A percentile compares a stretch with the other conserved stretches of the same genome.
phyloP scores from a whole-genome alignment of 1,140 invertebrate genomes.

The Drosophila sp. region DNA sequence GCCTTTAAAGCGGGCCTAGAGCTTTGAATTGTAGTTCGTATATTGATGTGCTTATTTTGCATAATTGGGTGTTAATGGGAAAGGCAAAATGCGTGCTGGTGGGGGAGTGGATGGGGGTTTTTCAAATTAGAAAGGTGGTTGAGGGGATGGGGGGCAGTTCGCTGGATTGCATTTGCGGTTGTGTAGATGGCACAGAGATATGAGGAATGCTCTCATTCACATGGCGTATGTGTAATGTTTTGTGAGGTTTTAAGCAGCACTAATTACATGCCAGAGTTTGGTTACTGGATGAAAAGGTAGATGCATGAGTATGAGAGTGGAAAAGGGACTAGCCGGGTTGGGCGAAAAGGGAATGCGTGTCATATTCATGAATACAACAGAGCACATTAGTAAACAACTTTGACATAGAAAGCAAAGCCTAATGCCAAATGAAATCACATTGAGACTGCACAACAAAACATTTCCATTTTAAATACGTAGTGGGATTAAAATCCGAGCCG shows the following conservation, averaged over 20 bases:
- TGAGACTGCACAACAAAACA: constrained; percentile 1
- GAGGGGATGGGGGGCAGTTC: not conserved
- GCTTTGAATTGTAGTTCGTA: constrained; percentile 28
- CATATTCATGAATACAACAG: constrained; percentile 41
- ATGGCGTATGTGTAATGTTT: constrained; percentile 53
- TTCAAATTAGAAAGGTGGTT: not conserved
- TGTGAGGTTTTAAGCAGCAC: constrained; percentile 43
- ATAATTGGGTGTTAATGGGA: constrained; percentile 70
- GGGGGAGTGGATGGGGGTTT: constrained; percentile 2
- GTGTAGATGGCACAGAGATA: constrained; percentile 50
- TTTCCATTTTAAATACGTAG: too few relatives aligned
- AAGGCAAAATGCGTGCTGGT: not conserved
- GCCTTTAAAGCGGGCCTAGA: not conserved
- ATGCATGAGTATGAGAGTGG: not conserved
- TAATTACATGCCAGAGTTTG: constrained; percentile 46
- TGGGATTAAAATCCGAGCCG: too few relatives aligned
- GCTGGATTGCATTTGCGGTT: constrained; percentile 43
- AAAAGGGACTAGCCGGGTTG: not conserved
- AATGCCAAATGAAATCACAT: constrained; percentile 5
- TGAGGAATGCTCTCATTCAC: constrained; percentile 19
- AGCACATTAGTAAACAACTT: constrained; percentile 49
- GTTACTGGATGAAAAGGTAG: constrained; percentile 1
- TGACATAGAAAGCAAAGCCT: constrained; percentile 3
- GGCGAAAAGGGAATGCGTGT: constrained; percentile 21
- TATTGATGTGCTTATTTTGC: constrained; percentile 70